Evolutionary conservation across 2,888 invertebrate species (phyloP), one percentile per base, ranked within the genome.

Genomic region (Oscheius sp.): DNA sequence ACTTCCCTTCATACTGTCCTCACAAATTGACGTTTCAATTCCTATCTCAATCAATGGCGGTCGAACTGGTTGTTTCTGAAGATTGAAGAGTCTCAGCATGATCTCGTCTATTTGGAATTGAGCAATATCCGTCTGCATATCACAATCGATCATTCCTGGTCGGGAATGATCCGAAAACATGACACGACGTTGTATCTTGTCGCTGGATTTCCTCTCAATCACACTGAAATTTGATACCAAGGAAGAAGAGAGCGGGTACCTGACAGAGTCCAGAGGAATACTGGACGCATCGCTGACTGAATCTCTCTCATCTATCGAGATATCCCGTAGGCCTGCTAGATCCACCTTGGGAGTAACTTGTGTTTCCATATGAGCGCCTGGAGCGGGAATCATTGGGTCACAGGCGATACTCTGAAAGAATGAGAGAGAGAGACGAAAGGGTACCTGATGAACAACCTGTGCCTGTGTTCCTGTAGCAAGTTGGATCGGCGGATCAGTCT

Each of bases 261-360:
- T 77, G 54, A 80, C 73, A 14, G 83, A 82, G 56, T 83, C 83
- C 67, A 81, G 73, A 17, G 83, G 83, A 14, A 83, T 67, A 33
- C 81, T 81, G 17, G 82, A 82, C 24, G 82, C 82, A 56, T 83
- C 82, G 9, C 81, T 81, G 28, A 83, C 75, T 0, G 82, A 81
- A 45, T 82, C 81, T n/a, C 74, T 32, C 22, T 65, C 65, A 17
- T 54, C 54, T 12, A 45, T n/a, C 1, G 51, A 45, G 20, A 54
- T 54, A n/a, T 65, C 65, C 8, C 54, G 20, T 2, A 41, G 44
- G 2, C 44, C 41, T 20, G 59, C 59, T 9, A 59, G 28, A 14
- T 59, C 59, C 6, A 44, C 59, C 9, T 44, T 59, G 20, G 44
- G 41, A 17, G 59, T 44, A 28, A 59, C 59, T 41, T 59, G 59